Evolutionary conservation across 2,888 invertebrate species (phyloP).

Genomic region (Pyrrhopygopsis socrates): DNA sequence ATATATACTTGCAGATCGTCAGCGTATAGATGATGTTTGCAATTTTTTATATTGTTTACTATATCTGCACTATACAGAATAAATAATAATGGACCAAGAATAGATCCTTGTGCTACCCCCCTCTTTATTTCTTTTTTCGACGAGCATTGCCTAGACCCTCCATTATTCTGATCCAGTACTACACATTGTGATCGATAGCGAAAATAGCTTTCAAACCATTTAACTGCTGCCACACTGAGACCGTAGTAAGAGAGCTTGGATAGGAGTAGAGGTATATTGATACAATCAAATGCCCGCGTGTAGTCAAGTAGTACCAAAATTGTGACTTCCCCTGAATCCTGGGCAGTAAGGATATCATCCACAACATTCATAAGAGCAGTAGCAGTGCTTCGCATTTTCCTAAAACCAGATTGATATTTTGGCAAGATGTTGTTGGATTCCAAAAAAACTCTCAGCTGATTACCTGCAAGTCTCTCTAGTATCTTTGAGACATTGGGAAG

Average conservation of each 20-base stretch:
- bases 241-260: slow-evolving; percentile 65
- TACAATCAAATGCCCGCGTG: slow-evolving; percentile 61
- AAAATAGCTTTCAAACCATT: neutral
- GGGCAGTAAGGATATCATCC: too few relatives aligned
- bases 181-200: neutral
- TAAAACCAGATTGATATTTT: neutral
- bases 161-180: neutral
- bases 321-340: neutral
- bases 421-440: neutral
- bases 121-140: neutral
- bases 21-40: neutral
- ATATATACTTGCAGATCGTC: neutral
- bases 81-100: neutral
- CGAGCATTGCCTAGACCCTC: neutral
- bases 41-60: neutral
- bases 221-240: neutral
- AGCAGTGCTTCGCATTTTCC: neutral
- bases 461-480: neutral
- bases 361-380: too few relatives aligned
- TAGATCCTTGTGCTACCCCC: neutral
- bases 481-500: too few relatives aligned
- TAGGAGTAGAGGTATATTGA: slow-evolving; percentile 55
- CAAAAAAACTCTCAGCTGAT: neutral
- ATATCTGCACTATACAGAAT: neutral
- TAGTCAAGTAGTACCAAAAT: neutral